Percentiles rank a stretch among this genome's conserved stretches.
Evolutionary conservation across 2,113 vertebrate genomes (phyloP).

Genomic region (Cettia cetti): DNA sequence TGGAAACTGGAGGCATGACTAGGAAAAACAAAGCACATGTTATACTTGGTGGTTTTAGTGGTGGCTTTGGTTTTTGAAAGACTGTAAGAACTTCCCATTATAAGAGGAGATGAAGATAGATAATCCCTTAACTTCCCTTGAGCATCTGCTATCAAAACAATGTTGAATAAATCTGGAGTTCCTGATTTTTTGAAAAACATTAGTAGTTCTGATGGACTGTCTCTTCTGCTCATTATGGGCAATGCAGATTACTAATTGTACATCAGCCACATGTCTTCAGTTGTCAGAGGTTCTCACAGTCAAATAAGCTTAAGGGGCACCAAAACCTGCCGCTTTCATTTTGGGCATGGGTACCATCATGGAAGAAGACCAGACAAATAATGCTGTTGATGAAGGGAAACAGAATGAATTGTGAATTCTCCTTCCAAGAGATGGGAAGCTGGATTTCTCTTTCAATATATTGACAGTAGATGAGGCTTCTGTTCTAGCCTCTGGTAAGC

Average conservation of each 20-base stretch:
- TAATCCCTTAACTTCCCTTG: background rate
- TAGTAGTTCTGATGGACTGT: background rate
- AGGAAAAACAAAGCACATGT: background rate
- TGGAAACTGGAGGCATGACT: background rate
- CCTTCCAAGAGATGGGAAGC: background rate
- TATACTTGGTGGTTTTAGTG: background rate
- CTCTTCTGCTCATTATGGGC: background rate
- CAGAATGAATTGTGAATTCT: background rate
- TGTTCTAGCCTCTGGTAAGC: background rate
- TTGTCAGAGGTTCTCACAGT: background rate
- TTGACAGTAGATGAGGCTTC: background rate
- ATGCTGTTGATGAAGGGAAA: background rate
- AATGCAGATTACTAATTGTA: background rate
- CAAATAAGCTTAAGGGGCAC: background rate
- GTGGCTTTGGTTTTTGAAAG: background rate
- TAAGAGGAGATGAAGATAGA: background rate
- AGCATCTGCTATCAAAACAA: background rate
- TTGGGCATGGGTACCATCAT: rapidly evolving
- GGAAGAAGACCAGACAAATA: background rate
- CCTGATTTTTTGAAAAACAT: background rate
- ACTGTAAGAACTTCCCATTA: background rate
- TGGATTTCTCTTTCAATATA: background rate
- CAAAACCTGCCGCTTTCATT: background rate
- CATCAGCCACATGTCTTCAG: background rate
- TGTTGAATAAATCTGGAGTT: background rate